A percentile compares a stretch with the other conserved stretches of the same genome.
These are phyloP conservation scores for Meghimatium bilineatum DNA, from an alignment of 2,888 invertebrate genomes.

Conservation along the genomic window DNA sequence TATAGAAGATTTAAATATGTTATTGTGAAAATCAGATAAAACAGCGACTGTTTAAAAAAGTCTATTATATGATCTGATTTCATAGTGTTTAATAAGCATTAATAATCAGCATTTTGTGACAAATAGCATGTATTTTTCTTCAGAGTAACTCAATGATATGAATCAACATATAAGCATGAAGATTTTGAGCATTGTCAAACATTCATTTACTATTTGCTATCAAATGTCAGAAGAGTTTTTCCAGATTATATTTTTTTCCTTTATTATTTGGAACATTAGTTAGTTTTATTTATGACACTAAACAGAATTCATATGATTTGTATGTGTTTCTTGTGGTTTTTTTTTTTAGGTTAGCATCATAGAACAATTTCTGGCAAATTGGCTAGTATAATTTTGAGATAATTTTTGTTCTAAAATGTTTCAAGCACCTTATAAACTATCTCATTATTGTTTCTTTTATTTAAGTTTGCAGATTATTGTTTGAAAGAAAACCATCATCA, in stretches of 20 bases:
- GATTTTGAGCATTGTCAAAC: background rate
- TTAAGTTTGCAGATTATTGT: background rate
- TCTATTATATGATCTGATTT: background rate
- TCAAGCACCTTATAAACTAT: too few relatives aligned
- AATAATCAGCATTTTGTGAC: background rate
- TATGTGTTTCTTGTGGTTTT: background rate
- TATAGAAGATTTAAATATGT: background rate
- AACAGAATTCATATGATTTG: background rate
- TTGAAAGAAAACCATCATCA: background rate
- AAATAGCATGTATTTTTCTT: background rate
- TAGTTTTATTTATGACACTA: background rate
- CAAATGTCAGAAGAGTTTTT: background rate
- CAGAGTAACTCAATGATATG: background rate
- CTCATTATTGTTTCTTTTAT: background rate
- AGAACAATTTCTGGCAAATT: too few relatives aligned
- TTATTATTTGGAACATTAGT: background rate
- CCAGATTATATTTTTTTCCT: background rate
- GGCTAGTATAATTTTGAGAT: too few relatives aligned
- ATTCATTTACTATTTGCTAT: background rate
- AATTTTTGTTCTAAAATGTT: too few relatives aligned
- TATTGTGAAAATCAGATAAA: background rate
- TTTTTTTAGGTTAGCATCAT: background rate
- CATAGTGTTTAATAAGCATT: background rate
- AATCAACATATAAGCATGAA: too few relatives aligned
- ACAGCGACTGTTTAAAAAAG: background rate